Evolutionary conservation across 2,888 invertebrate genomes (phyloP), one percentile per base, ranked within the genome.

Genomic region (Epistrophe eligans): DNA sequence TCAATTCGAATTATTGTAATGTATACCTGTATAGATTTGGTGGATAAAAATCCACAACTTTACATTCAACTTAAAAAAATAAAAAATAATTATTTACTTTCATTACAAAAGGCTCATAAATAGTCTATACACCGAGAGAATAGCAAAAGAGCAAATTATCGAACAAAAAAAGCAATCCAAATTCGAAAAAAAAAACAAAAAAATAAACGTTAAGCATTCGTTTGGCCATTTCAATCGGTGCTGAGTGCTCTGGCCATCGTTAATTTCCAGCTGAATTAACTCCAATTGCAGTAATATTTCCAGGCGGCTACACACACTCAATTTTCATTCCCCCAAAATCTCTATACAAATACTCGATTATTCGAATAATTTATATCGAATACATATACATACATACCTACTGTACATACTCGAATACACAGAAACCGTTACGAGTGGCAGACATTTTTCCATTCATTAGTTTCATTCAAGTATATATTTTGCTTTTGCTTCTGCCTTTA

Each of bases 111-210:
- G 50, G 9, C 66, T 13, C 32, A 28, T 64, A 45, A 64, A 76
- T 64, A 11, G 48, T 67, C 71, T 76, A 43, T 60, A 77, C 2
- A 43, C 2, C 0, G 32, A 32, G 35, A 84, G 50, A 76, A 71
- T 84, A 84, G 84, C 73, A 72, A 81, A 81, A 84, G 72, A 81
- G 77, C 38, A 80, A 84, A 84, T 84, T 84, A 84, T 66, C 45
- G 38, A 60, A 77, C 52, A 52, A 11, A 64, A 38, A 57, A 9
- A 24, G 8, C 38, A 35, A 72, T 38, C 52, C 17, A 48, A 48
- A 66, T 66, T n/a, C 13, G 13, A n/a, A 8, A 9, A 38, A 13
- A 48, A 45, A 48, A 48, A 17, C 11, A 66, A 2, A 66, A 2
- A 66, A n/a, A 15, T 43, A 8, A 70, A 74, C 43, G 17, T 66